These are phyloP conservation scores for Lucinisca nassula DNA, from an alignment of 2,888 invertebrate species.

Conservation along the genomic window DNA sequence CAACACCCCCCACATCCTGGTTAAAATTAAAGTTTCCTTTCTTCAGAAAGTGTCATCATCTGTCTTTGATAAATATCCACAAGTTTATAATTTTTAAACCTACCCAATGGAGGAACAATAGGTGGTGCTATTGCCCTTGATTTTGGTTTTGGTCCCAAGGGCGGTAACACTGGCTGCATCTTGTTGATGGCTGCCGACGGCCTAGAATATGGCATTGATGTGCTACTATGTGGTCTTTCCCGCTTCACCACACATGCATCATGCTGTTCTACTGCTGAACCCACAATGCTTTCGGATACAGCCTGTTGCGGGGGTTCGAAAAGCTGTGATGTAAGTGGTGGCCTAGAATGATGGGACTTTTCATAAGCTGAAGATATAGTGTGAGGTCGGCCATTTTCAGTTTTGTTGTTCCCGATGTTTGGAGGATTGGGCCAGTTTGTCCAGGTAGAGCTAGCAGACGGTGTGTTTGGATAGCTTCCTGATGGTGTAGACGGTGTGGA, in stretches of 20 bases:
- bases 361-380: conserved; percentile 98
- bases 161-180: conserved; percentile 84
- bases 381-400: conserved; percentile 93
- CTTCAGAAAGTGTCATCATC: too few relatives aligned
- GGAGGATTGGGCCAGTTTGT: conserved; percentile 86
- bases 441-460: conserved; percentile 86
- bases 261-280: conserved; percentile 46
- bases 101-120: conserved; percentile 78
- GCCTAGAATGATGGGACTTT: conserved; percentile 93
- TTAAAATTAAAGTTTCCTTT: too few relatives aligned
- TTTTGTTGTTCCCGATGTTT: conserved; percentile 72
- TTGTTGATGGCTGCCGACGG: conserved; percentile 84
- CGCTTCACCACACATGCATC: conserved; percentile 64
- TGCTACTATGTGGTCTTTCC: conserved; percentile 73
- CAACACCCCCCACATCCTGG: too few relatives aligned
- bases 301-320: conserved; percentile 92
- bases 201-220: conserved; percentile 72
- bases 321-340: conserved; percentile 95
- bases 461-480: conserved; percentile 88
- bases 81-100: too few relatives aligned
- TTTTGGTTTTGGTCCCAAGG: conserved; percentile 84
- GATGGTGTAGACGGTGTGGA: conserved; percentile 89
- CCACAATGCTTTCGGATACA: conserved; percentile 61
- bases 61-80: too few relatives aligned
- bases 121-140: conserved; percentile 83